These are phyloP conservation scores for Spea multiplicata DNA, from an alignment of 2,113 vertebrate species.

Conservation along the genomic window DNA sequence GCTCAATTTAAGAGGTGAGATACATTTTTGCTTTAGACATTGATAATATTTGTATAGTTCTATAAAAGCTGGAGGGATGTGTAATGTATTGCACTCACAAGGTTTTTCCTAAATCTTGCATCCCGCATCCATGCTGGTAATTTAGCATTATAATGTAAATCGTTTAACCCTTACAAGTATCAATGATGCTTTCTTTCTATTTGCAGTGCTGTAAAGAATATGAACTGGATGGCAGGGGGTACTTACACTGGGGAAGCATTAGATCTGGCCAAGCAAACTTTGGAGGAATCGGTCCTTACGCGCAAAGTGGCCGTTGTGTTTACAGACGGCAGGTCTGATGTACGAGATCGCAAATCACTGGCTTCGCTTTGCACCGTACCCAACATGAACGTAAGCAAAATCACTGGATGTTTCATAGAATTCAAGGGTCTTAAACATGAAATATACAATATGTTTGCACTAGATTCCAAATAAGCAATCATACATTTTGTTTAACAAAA, in stretches of 20 bases:
- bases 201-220: slow-evolving; percentile 50
- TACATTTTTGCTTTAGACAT: not conserved
- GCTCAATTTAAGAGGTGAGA: slow-evolving; percentile 49
- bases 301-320: slow-evolving; percentile 48
- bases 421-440: too few species aligned
- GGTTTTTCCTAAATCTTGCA: too few species aligned
- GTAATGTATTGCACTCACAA: too few species aligned
- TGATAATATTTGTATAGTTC: too few species aligned
- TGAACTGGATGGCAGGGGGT: slow-evolving; percentile 53
- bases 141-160: too few species aligned
- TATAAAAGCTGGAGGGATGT: too few species aligned
- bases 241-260: slow-evolving; percentile 53
- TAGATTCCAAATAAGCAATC: too few species aligned
- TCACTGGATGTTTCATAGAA: too few species aligned
- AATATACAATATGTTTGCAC: too few species aligned
- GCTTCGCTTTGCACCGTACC: slow-evolving; percentile 49
- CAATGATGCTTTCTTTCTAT: not conserved
- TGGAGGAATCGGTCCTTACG: slow-evolving; percentile 45
- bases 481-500: too few species aligned
- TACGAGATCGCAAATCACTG: slow-evolving; percentile 48
- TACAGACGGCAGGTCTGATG: slow-evolving; percentile 51
- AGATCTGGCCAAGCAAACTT: slow-evolving; percentile 44
- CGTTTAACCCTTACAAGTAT: not conserved
- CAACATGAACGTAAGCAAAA: slow-evolving; percentile 44
- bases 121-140: too few species aligned